phyloP scores from a whole-genome alignment of 2,797 vertebrate species.

The Miopithecus talapoin region DNA sequence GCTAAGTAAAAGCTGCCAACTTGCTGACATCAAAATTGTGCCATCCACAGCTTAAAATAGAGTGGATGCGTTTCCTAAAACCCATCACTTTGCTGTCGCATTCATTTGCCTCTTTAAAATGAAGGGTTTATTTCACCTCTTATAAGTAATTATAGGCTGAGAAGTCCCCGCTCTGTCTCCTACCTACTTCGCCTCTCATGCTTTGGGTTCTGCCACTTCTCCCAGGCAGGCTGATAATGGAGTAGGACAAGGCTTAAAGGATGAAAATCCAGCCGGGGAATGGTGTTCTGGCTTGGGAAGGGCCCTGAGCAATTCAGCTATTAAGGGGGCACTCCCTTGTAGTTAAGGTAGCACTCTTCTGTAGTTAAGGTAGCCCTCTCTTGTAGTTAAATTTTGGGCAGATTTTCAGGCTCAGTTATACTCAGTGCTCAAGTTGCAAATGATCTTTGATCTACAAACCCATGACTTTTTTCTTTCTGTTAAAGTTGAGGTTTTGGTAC shows the following conservation, averaged over 20 bases:
- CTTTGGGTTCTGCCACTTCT: neutral
- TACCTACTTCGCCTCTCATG: neutral
- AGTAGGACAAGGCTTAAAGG: neutral
- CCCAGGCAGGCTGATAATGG: neutral
- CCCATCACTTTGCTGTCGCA: neutral
- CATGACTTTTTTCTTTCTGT: neutral
- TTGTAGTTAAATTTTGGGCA: neutral
- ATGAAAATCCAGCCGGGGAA: neutral
- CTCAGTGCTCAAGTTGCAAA: neutral
- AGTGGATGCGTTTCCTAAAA: neutral
- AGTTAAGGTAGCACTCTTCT: neutral
- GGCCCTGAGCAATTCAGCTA: neutral
- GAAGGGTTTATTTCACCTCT: neutral
- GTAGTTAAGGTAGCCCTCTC: neutral
- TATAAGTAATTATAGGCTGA: neutral
- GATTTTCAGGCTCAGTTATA: neutral
- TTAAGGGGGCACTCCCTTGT: neutral
- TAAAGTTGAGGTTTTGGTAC: neutral
- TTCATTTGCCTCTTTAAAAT: neutral
- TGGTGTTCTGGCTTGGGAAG: neutral
- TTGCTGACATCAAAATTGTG: slow-evolving; percentile 27
- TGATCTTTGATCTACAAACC: neutral
- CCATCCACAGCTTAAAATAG: neutral
- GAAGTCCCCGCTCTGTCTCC: neutral
- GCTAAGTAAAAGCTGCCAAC: slow-evolving; percentile 21